Evolutionary conservation across 2,888 invertebrate genomes (phyloP), one percentile per base, ranked within the genome.

Genomic region (Brachyopa scutellaris): DNA sequence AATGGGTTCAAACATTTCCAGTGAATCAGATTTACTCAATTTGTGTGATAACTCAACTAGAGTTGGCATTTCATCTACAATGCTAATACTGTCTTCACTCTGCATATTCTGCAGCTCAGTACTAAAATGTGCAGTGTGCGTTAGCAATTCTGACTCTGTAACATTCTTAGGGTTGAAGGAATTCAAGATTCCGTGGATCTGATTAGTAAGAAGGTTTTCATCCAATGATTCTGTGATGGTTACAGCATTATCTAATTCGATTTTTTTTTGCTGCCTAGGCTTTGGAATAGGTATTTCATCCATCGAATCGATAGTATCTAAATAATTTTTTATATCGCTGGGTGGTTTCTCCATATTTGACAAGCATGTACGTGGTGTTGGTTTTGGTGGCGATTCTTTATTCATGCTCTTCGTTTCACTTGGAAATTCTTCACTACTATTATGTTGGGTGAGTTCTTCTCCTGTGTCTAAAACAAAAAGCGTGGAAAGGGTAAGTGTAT

Each of bases 351-450:
- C 88, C 36, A 87, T 87, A 59, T 86, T 86, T 77, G 88, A 85
- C 87, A 87, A 89, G 78, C 87, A 88, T 84, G 87, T 87, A 79
- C 92, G 90, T 59, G 92, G 92, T 87, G 91, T 92, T 85, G 92
- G 92, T 89, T 90, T 91, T 83, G 92, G 92, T 72, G 85, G 64
- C 85, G 8, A 4, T 15, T 59, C 51, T 5, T 36, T 38, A 86
- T 85, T 85, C 64, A 84, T 73, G 51, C 84, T 77, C 64, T 74
- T 82, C 69, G 79, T 82, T 62, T 87, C 77, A 55, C 84, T 51
- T 11, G 29, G 23, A 21, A 40, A 23, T 33, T 57, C 74, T 42
- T 66, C 53, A 38, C 38, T 62, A 49, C 45, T 51, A 31, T 64
- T 57, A 64, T 38, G 47, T 42, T 67, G 66, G 33, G 62, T 62